phyloP scores from a whole-genome alignment of 2,113 vertebrate genomes.

The Mormyrus lacerda region DNA sequence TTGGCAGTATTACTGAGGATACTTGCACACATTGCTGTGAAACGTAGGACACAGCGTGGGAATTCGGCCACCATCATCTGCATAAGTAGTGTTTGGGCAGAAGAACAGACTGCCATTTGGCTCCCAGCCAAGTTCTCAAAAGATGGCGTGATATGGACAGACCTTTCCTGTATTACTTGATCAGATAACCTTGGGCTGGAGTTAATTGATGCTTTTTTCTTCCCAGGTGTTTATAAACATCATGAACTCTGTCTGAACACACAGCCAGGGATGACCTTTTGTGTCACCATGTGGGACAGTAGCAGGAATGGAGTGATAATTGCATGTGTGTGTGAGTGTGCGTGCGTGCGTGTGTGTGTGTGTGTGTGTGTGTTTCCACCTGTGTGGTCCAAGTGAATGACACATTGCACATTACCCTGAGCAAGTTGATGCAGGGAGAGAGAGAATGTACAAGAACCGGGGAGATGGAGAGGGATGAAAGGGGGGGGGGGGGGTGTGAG shows the following conservation, averaged over 20 bases:
- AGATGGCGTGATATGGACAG: slow-evolving; percentile 47
- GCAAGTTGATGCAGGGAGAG: neutral
- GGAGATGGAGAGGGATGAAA: slow-evolving; percentile 9
- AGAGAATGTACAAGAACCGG: neutral
- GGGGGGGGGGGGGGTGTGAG: slow-evolving; percentile 1
- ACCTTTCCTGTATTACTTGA: slow-evolving; percentile 40
- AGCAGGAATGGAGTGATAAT: neutral
- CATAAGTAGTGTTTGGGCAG: slow-evolving; percentile 10
- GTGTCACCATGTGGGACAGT: neutral
- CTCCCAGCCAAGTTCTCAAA: slow-evolving; percentile 43
- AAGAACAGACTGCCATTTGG: slow-evolving; percentile 43
- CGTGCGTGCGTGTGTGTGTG: neutral
- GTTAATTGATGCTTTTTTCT: slow-evolving; percentile 47
- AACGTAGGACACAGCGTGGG: neutral
- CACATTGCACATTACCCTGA: neutral
- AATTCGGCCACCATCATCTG: neutral
- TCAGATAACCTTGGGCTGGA: slow-evolving; percentile 35
- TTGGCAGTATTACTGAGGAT: neutral
- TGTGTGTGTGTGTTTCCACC: neutral
- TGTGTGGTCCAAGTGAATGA: neutral
- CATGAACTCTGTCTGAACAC: neutral
- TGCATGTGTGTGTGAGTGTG: neutral
- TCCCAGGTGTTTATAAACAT: slow-evolving; percentile 42
- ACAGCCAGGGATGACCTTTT: neutral
- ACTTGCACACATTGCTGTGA: neutral